Conservation (phyloP, 2,888 invertebrate species). For the Stenichneumon culpator region DNA sequence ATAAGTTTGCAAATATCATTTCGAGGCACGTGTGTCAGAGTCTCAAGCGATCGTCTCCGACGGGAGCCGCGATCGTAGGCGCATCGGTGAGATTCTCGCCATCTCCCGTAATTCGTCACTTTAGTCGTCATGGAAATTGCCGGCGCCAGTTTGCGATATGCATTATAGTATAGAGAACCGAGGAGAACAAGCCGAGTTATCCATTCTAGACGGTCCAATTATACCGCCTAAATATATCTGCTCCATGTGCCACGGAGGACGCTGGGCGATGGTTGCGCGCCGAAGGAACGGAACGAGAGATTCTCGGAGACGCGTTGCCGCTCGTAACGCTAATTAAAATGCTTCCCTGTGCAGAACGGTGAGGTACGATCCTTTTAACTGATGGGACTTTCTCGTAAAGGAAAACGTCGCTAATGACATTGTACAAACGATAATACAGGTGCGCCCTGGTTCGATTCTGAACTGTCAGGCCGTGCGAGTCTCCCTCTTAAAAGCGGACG, state of each 20-base stretch:
- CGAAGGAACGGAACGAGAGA: slow-evolving; percentile 15
- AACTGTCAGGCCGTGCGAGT: neutral
- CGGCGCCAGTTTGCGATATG: slow-evolving; percentile 45
- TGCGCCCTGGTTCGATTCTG: neutral
- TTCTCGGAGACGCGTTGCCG: slow-evolving; percentile 43
- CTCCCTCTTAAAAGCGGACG: neutral
- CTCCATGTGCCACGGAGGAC: slow-evolving; percentile 30
- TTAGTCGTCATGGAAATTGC: slow-evolving; percentile 15
- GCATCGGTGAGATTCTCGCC: neutral
- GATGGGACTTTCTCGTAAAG: slow-evolving; percentile 71
- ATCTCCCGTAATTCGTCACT: neutral
- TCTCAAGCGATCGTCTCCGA: neutral
- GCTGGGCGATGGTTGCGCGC: slow-evolving; percentile 56
- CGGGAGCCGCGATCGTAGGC: neutral
- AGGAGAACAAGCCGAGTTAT: slow-evolving; percentile 53
- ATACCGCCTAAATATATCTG: slow-evolving; percentile 63
- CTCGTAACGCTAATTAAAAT: slow-evolving; percentile 73
- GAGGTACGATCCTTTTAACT: slow-evolving; percentile 72
- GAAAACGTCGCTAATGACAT: slow-evolving; percentile 75
- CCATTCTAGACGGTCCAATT: slow-evolving; percentile 56
- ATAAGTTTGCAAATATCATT: neutral
- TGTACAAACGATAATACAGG: slow-evolving; percentile 57
- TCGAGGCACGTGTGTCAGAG: neutral
- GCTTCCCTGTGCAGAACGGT: slow-evolving; percentile 67
- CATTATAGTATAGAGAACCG: slow-evolving; percentile 33